A percentile compares a stretch with the other conserved stretches of the same genome.
These are phyloP conservation scores for Gila robusta DNA, from an alignment of 2,797 vertebrate genomes.

Conservation along the genomic window DNA sequence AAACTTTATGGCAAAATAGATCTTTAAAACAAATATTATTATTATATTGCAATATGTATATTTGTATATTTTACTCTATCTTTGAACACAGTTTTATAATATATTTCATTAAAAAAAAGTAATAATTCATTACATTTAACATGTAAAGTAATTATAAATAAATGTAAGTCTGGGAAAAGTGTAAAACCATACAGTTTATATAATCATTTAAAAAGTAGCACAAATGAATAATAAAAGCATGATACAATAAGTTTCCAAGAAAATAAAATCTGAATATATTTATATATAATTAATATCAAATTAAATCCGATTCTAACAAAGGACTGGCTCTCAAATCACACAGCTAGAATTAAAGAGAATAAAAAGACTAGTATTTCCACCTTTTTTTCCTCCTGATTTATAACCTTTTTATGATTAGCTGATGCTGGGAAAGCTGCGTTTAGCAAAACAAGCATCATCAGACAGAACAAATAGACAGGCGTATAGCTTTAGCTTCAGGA, in stretches of 20 bases:
- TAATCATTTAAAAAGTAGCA: no score
- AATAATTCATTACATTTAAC: background rate
- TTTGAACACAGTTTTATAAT: background rate
- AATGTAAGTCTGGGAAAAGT: background rate
- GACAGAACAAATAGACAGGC: constrained; percentile 75
- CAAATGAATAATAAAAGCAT: no score
- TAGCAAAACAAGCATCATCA: constrained; percentile 76
- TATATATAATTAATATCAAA: no score
- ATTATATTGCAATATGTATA: no score
- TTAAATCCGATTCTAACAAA: background rate
- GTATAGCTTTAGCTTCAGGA: constrained; percentile 52
- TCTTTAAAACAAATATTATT: no score
- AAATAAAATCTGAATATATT: no score
- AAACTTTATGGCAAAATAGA: no score
- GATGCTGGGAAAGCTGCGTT: constrained; percentile 65
- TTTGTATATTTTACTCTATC: background rate
- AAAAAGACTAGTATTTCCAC: background rate
- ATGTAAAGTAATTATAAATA: no score
- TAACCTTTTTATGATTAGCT: constrained; percentile 73
- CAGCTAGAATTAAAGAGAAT: background rate
- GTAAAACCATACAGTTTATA: background rate
- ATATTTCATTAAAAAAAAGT: background rate
- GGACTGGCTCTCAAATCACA: constrained; percentile 21
- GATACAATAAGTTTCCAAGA: no score
- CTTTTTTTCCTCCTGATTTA: constrained; percentile 32